Evolutionary conservation across 64 coral and sea anemone genomes (phyloP).

Genomic region (Catalaphyllia jardinei): DNA sequence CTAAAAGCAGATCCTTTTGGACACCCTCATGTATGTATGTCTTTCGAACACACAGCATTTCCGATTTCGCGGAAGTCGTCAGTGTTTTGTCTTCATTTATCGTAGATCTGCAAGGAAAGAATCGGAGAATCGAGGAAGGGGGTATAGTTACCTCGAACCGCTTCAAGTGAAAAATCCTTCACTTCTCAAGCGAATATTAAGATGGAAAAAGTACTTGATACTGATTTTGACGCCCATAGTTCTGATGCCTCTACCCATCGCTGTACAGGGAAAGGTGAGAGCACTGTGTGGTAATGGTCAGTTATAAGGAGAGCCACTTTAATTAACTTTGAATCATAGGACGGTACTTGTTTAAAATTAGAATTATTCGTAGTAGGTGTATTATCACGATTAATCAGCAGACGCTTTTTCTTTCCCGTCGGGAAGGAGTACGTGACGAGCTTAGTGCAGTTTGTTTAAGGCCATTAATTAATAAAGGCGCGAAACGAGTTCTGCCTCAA

Average conservation of each 20-base stretch:
- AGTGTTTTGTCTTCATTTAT: neutral
- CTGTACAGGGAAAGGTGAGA: slow-evolving; percentile 5
- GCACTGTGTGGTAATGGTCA: neutral
- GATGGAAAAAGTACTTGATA: slow-evolving; percentile 22
- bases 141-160: neutral
- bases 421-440: no score
- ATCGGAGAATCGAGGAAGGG: neutral
- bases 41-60: neutral
- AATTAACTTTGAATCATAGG: neutral
- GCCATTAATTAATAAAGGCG: no score
- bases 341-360: neutral
- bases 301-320: no score
- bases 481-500: no score
- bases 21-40: neutral
- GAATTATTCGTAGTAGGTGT: neutral
- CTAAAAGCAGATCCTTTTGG: neutral
- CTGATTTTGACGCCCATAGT: slow-evolving; percentile 10
- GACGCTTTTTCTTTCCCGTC: no score
- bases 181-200: slow-evolving; percentile 1
- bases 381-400: no score
- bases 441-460: no score
- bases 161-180: neutral
- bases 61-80: neutral
- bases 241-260: slow-evolving; percentile 11
- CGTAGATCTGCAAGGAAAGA: neutral